Base-by-base conservation (phyloP, 2,797 vertebrate genomes). In the Ceyx erithaca region DNA sequence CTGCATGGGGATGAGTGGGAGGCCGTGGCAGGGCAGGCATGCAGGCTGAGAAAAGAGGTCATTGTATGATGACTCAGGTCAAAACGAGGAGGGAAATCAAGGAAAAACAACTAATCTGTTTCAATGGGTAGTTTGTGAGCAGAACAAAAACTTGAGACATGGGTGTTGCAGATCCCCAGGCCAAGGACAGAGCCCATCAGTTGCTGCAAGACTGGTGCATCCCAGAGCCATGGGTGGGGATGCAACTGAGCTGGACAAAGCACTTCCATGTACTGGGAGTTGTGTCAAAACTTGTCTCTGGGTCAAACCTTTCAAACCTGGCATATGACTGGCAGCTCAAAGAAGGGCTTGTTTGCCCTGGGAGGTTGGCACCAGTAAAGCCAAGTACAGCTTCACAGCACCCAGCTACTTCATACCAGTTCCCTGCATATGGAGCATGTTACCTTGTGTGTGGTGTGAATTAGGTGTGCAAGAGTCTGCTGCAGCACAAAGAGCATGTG, bases 221-320 rank as follows among this genome's bases (percentile, higher is more conserved):
- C 33, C 21, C 52, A 91, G 40, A 89, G n/a, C 8, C 9, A 2
- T 31, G 54, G 31, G 23, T 69, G 40, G 57, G 51, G 40, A 51
- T 2, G 61, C 49, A 80, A 2, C 21, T 0, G 1, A 71, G 40
- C 55, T 49, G 41, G 15, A 31, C 46, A 51, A 75, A 82, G 31
- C 59, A 40, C 25, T 63, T 82, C 37, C 21, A 12, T 76, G 51
- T 20, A 1, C 78, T 87, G 45, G 28, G 28, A 89, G 12, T 5
- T 69, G 40, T 80, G 68, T 37, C 69, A 71, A 69, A 87, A 57
- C 35, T 25, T 75, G 14, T 62, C 46, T 71, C 37, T 80, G 6
- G 3, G 45, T 54, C 61, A 94, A 93, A 67, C 35, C 64, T 80
- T 28, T 59, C 64, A 85, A 81, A 73, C 13, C 21, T 67, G 40